Base-by-base conservation (phyloP, 2,113 vertebrate genomes). In the Speoplatyrhinus poulsoni region DNA sequence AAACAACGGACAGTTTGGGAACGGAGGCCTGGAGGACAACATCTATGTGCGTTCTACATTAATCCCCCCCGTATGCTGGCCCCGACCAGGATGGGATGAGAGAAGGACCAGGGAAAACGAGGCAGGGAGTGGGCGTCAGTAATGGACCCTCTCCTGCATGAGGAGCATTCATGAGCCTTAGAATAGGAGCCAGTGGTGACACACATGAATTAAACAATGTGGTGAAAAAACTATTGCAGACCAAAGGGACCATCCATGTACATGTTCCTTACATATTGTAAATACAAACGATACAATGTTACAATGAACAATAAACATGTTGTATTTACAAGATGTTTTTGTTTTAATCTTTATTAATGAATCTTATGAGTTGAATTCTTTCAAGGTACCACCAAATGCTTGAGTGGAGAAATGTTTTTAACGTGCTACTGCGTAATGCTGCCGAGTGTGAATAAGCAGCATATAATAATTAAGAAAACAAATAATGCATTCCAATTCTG, bases 31-130 rank as follows among this genome's bases (percentile, higher is more conserved):
- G 48, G 17, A 72, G 46, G 79, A 75, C 60, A 79, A 70, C 65
- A 67, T 80, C 87, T 73, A 65, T 67, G 79, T 75, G 84, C 86
- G 84, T 90, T 88, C 88, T 86, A 89, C 85, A 87, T 86, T 90
- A 89, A 91, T 90, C 86, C 87, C 81, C 85, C 26, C 26, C 26
- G 2, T 26, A 3, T 2, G 2, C 2, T 26, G 26, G 26, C 26
- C 79, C 83, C 87, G 33, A 86, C 77, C 72, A 26, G 67, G 78
- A 82, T 79, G 80, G 81, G 88, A 88, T 84, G 70, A 86, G 85
- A 86, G 63, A 48, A 68, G 67, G 80, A 72, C 26, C 63, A 69
- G 74, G 67, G 74, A 73, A 79, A 69, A 64, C 12, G 1, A 62
- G 62, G 32, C 19, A 62, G 77, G 72, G 59, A 64, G 69, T 60